These are phyloP conservation scores for Marronus borbonicus DNA, from an alignment of 2,888 invertebrate genomes.

Conservation along the genomic window DNA sequence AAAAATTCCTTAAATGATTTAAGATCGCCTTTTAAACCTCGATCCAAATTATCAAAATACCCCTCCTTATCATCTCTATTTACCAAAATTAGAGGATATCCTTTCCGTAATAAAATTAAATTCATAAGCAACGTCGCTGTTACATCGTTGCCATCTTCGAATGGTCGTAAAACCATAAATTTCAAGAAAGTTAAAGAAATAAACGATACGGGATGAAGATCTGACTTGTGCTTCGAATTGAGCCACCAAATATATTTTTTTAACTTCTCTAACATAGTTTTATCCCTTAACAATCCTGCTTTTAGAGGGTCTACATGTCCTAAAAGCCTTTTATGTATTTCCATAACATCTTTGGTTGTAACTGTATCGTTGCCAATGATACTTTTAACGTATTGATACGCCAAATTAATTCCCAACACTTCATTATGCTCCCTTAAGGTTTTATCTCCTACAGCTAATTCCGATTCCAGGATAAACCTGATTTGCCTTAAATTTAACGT, in stretches of 20 bases:
- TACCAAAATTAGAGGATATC: conserved; percentile 20
- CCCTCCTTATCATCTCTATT: conserved; percentile 16
- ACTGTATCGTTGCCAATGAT: conserved; percentile 17
- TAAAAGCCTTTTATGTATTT: conserved; percentile 22
- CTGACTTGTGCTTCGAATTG: not conserved
- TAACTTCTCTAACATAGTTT: not conserved
- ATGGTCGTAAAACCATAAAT: conserved; percentile 9
- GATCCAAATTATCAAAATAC: conserved; percentile 25
- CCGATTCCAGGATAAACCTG: conserved; percentile 20
- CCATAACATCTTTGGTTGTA: not conserved
- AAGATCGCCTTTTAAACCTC: not conserved
- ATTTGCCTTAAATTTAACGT: conserved; percentile 16
- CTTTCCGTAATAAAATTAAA: conserved; percentile 16
- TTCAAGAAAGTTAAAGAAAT: not conserved
- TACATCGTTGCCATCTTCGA: conserved; percentile 15
- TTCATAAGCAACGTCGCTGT: conserved; percentile 8
- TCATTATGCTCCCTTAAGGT: conserved; percentile 33
- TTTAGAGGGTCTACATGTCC: conserved; percentile 21
- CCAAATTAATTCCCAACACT: conserved; percentile 21
- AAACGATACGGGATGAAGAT: not conserved
- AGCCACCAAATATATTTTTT: conserved; percentile 17
- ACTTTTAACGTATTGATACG: conserved; percentile 21
- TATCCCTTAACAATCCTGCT: conserved; percentile 9
- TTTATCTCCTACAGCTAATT: conserved; percentile 20
- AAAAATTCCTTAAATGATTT: conserved; percentile 9